Evolutionary conservation across 2,797 vertebrate genomes (phyloP).

Genomic region (Schizothorax lantsangensis): DNA sequence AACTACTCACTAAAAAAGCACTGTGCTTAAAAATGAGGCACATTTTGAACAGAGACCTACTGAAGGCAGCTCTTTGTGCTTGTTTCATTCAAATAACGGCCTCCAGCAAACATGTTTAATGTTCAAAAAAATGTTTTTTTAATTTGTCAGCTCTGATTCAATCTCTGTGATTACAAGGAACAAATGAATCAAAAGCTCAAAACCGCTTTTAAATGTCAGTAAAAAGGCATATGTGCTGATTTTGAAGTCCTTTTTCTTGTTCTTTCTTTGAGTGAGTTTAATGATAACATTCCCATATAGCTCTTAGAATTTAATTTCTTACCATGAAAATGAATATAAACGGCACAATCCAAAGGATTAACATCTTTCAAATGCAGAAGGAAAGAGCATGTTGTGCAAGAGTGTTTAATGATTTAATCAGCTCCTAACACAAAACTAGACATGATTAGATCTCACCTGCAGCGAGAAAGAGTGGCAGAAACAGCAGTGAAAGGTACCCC

Average conservation of each 20-base stretch:
- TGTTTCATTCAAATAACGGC: background rate
- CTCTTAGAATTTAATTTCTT: background rate
- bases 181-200: background rate
- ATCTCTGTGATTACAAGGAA: background rate
- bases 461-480: constrained; percentile 19
- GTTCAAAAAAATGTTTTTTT: background rate
- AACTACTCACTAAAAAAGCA: background rate
- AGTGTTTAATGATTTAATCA: constrained; percentile 51
- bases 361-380: background rate
- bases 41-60: background rate
- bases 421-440: constrained; percentile 33
- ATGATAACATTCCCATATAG: background rate
- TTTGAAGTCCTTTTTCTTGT: background rate
- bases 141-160: background rate
- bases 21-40: background rate
- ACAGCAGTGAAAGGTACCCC: constrained; percentile 13
- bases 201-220: background rate
- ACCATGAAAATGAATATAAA: background rate
- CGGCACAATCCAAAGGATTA: background rate
- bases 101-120: background rate
- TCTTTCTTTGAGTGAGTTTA: background rate
- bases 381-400: constrained; percentile 7
- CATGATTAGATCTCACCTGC: constrained; percentile 40
- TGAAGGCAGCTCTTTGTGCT: background rate
- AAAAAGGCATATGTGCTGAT: background rate